Conservation (phyloP, 1,140 invertebrate genomes). For the Aphaenogaster floridana region DNA sequence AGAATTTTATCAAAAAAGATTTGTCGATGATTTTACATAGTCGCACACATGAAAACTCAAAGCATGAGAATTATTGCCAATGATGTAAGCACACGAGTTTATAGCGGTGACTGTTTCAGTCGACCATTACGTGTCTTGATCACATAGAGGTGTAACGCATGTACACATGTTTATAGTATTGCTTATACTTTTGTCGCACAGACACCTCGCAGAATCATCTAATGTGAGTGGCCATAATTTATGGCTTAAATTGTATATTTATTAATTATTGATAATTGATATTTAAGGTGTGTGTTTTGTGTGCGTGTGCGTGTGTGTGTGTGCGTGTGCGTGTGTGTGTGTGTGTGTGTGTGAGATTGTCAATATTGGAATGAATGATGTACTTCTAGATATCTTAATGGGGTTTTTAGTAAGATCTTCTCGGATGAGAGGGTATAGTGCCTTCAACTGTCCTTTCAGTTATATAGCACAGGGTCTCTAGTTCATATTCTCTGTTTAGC, state of each 20-base stretch:
- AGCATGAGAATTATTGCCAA: conserved; percentile 56
- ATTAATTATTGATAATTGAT: background rate
- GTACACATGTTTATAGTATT: background rate
- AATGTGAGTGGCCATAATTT: background rate
- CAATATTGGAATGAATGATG: too few relatives aligned
- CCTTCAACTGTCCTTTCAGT: too few relatives aligned
- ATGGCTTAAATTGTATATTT: background rate
- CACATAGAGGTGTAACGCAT: conserved; percentile 52
- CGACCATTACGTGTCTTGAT: conserved; percentile 48
- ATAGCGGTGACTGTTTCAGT: conserved; percentile 79
- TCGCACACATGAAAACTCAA: conserved; percentile 38
- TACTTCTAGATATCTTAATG: too few relatives aligned
- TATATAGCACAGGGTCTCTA: too few relatives aligned
- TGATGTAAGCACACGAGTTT: conserved; percentile 81
- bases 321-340: too few relatives aligned
- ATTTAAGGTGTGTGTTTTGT: too few relatives aligned
- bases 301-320: too few relatives aligned
- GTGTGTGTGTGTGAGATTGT: too few relatives aligned
- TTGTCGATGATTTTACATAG: conserved; percentile 4
- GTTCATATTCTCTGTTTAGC: too few relatives aligned
- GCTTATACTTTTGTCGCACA: background rate
- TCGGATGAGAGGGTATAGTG: too few relatives aligned
- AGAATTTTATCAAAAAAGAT: background rate
- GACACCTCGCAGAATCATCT: background rate
- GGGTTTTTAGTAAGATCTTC: too few relatives aligned